Evolutionary conservation across 1,140 invertebrate genomes (phyloP), one percentile per base, ranked within the genome.

Genomic region (Diprion similis): DNA sequence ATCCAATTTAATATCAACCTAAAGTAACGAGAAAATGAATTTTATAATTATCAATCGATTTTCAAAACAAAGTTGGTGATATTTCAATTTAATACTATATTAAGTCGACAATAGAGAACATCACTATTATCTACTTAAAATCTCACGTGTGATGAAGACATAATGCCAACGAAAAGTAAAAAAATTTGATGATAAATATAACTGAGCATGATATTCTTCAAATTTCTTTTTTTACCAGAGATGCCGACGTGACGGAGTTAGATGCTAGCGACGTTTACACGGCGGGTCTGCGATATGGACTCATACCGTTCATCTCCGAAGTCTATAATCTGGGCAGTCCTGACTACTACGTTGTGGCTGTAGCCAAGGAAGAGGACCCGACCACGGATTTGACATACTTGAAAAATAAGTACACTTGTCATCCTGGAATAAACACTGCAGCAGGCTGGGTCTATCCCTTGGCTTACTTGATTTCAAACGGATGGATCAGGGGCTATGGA

Each of bases 371-470:
- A 83, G 92, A 95, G 70, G 96, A 97, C 83, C 91, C 93, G 0
- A 91, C 91, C 64, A 97, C 97, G 0, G 96, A 97, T 79, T 84
- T 99, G 0, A 95, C 97, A 0, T 97, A 96, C 84, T 86, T 99
- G 0, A 94, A 94, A 86, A 95, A 95, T 87, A 90, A 97, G 84
- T 91, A 94, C 79, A 96, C 96, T 0, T 99, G 98, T 81, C 96
- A 98, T 85, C 93, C 96, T 1, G 97, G 97, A 45, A 95, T 99
- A 19, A 95, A 95, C 73, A 95, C 93, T 72, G 97, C 95, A 0
- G 97, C 97, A 11, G 98, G 98, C 6, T 99, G 98, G 98, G 92
- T 99, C 0, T 95, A 98, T 79, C 98, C 98, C 0, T 86, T 99
- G 79, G 96, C 96, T 1, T 98, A 96, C 82, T 90, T 99, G 0